Evolutionary conservation across 2,113 vertebrate genomes (phyloP).

Genomic region (Onychostoma macrolepis): DNA sequence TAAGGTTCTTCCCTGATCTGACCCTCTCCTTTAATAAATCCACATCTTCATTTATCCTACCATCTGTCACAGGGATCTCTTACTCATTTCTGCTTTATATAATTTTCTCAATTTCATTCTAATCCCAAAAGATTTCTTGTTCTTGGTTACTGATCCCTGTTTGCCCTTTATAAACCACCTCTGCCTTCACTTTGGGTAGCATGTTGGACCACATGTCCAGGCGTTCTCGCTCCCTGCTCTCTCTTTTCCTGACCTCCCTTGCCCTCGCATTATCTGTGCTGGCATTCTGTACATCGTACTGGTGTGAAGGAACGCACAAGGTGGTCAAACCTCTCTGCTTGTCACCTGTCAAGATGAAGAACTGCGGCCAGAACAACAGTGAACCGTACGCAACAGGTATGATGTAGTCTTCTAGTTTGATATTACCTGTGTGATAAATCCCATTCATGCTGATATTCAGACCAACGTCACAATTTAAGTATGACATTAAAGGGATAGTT

Average conservation of each 20-base stretch:
- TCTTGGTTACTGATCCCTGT: constrained; percentile 59
- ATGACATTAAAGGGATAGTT: not conserved
- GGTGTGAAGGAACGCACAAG: constrained; percentile 85
- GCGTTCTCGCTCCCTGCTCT: constrained; percentile 78
- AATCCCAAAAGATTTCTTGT: constrained; percentile 52
- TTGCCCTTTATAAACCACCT: not conserved
- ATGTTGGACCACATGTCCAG: constrained; percentile 77
- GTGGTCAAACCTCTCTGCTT: constrained; percentile 85
- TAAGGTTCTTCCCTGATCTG: constrained; percentile 19
- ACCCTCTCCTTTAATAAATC: constrained; percentile 51
- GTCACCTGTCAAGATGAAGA: constrained; percentile 82
- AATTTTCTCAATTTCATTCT: constrained; percentile 26
- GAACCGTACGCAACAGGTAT: constrained; percentile 76
- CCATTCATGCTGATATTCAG: not conserved
- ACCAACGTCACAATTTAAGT: not conserved
- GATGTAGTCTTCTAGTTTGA: not conserved
- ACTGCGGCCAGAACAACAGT: constrained; percentile 78
- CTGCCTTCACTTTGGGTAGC: constrained; percentile 53
- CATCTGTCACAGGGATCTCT: constrained; percentile 25
- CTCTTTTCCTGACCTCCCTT: constrained; percentile 78
- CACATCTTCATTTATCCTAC: constrained; percentile 28
- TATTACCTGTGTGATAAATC: not conserved
- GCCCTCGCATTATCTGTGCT: constrained; percentile 80
- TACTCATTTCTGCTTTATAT: constrained; percentile 52
- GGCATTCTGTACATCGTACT: constrained; percentile 85